Conservation (phyloP, 2,113 vertebrate species). For the Eptesicus fuscus region DNA sequence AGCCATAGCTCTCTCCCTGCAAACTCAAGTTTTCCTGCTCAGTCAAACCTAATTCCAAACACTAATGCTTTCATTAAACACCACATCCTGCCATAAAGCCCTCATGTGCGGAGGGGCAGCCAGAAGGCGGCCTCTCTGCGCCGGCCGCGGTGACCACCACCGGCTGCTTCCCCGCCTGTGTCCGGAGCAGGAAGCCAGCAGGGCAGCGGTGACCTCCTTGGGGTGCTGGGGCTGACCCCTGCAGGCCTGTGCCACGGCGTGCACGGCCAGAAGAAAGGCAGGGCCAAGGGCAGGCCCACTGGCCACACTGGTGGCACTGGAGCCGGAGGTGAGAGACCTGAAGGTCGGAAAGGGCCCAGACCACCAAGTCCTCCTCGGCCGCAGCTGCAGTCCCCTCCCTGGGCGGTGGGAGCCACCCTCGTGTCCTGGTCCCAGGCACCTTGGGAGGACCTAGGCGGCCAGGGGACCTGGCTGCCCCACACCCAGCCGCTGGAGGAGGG, state of each 20-base stretch:
- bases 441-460: background rate
- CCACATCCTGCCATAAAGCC: conserved; percentile 61
- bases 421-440: background rate
- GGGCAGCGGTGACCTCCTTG: conserved; percentile 43
- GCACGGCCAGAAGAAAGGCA: background rate
- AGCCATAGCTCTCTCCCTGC: rapidly evolving
- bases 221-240: background rate
- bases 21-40: conserved; percentile 22
- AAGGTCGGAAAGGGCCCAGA: background rate
- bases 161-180: conserved; percentile 14
- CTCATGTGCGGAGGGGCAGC: background rate
- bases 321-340: background rate
- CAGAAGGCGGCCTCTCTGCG: background rate
- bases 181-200: conserved; percentile 24
- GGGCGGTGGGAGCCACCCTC: background rate
- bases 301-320: rapidly evolving
- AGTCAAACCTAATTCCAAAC: conserved; percentile 33
- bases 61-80: conserved; percentile 27
- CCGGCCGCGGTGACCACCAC: background rate
- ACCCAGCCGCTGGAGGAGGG: background rate
- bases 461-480: background rate
- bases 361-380: background rate
- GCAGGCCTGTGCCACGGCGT: too few species aligned
- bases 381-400: background rate
- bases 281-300: background rate